Percentiles rank a stretch among this genome's conserved stretches.
These are phyloP conservation scores for Brienomyrus longianalis DNA, from an alignment of 2,113 vertebrate species.

Conservation along the genomic window DNA sequence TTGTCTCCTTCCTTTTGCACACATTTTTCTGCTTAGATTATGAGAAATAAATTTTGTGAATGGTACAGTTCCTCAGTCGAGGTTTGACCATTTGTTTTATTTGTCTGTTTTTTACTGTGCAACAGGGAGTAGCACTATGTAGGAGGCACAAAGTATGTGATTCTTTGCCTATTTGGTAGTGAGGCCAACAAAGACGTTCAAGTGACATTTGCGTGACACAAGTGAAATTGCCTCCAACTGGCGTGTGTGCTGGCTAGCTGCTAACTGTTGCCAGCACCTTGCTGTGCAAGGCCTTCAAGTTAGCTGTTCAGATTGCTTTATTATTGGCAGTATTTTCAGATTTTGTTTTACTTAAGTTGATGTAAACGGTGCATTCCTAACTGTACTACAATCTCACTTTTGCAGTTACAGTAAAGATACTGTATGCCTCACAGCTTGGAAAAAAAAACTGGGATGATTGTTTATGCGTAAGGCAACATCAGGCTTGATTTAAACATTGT, in stretches of 20 bases:
- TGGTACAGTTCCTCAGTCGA: neutral
- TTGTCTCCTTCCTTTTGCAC: neutral
- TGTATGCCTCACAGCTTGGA: neutral
- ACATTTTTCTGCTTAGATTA: neutral
- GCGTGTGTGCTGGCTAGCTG: neutral
- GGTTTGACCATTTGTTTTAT: neutral
- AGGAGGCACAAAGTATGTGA: neutral
- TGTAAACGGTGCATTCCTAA: too few relatives aligned
- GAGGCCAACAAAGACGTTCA: neutral
- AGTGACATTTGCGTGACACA: neutral
- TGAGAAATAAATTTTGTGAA: neutral
- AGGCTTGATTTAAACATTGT: neutral
- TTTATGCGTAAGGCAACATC: neutral
- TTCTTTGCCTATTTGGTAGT: neutral
- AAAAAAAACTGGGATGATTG: neutral
- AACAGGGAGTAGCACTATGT: neutral
- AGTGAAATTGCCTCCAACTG: neutral
- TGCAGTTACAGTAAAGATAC: neutral
- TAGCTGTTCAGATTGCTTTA: neutral
- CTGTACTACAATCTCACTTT: neutral
- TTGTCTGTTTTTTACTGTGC: neutral
- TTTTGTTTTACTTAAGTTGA: too few relatives aligned
- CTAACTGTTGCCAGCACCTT: neutral
- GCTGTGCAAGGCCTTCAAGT: neutral
- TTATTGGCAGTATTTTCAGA: neutral